A percentile compares a stretch with the other conserved stretches of the same genome.
Conservation (phyloP, 2,888 invertebrate genomes). For the Xestia xanthographa region DNA sequence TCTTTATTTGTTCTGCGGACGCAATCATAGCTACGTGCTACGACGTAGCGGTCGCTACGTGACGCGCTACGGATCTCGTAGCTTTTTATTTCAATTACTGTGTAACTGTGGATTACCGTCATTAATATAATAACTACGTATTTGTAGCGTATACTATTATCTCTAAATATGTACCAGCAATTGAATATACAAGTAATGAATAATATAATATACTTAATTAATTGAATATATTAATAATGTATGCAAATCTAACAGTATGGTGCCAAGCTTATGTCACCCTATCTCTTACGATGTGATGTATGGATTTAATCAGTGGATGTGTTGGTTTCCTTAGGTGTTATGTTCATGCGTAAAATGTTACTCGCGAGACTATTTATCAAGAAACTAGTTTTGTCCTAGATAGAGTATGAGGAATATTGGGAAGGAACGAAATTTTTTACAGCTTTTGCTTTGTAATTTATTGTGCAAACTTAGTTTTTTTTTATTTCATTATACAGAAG, state of each 20-base stretch:
- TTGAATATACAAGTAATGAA: constrained; percentile 42
- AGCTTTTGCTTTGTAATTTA: background rate
- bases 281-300: constrained; percentile 54
- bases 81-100: constrained; percentile 61
- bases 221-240: constrained; percentile 59
- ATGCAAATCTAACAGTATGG: constrained; percentile 61
- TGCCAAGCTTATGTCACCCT: constrained; percentile 55
- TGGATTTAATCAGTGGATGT: constrained; percentile 54
- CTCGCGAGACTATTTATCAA: background rate
- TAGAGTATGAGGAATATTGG: background rate
- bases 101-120: constrained; percentile 44
- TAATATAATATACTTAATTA: constrained; percentile 48
- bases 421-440: background rate
- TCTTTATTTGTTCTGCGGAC: constrained; percentile 67
- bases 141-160: constrained; percentile 14
- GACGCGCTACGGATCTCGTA: constrained; percentile 64
- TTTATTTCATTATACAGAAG: background rate
- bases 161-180: constrained; percentile 17
- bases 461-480: background rate
- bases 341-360: constrained; percentile 8
- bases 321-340: constrained; percentile 27
- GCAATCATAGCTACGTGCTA: constrained; percentile 72
- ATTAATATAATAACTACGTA: constrained; percentile 38
- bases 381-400: background rate
- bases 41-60: constrained; percentile 74